These are phyloP conservation scores for Caenorhabditis briggsae DNA, from an alignment of 1,140 invertebrate species.

Conservation along the genomic window DNA sequence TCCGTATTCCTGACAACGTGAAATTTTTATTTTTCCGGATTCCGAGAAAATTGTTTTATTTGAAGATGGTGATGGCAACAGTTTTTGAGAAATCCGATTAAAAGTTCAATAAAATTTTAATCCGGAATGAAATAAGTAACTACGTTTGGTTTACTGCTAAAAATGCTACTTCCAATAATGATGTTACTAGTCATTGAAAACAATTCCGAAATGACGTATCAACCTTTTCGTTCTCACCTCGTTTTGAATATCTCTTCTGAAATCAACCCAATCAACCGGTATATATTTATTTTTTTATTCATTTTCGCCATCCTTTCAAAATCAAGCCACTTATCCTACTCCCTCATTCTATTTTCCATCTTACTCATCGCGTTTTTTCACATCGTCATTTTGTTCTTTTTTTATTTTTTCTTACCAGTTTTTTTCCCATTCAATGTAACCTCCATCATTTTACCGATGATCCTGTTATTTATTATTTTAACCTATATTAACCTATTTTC, in stretches of 20 bases:
- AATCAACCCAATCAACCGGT: conserved; percentile 45
- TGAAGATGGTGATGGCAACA: too few relatives aligned
- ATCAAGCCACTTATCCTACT: conserved; percentile 34
- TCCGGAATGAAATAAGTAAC: too few relatives aligned
- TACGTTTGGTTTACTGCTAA: too few relatives aligned
- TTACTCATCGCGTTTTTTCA: conserved; percentile 29
- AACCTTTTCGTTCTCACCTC: neutral
- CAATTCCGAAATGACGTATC: neutral
- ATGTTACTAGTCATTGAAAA: neutral
- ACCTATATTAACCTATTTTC: neutral
- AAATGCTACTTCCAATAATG: too few relatives aligned
- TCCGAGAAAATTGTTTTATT: too few relatives aligned
- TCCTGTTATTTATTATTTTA: neutral
- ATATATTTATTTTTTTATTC: neutral
- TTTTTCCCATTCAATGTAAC: neutral
- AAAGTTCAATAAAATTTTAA: too few relatives aligned
- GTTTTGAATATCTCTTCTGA: neutral
- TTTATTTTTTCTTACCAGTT: neutral
- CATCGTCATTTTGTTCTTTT: conserved; percentile 30
- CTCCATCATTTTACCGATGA: neutral
- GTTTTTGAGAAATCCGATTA: too few relatives aligned
- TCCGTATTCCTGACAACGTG: too few relatives aligned
- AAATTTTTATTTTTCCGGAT: too few relatives aligned
- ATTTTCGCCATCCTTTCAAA: neutral
- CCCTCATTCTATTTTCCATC: conserved; percentile 22